Percentiles rank a stretch among this genome's conserved stretches.
Evolutionary conservation across 2,797 vertebrate genomes (phyloP).

Genomic region (Esox lucius): DNA sequence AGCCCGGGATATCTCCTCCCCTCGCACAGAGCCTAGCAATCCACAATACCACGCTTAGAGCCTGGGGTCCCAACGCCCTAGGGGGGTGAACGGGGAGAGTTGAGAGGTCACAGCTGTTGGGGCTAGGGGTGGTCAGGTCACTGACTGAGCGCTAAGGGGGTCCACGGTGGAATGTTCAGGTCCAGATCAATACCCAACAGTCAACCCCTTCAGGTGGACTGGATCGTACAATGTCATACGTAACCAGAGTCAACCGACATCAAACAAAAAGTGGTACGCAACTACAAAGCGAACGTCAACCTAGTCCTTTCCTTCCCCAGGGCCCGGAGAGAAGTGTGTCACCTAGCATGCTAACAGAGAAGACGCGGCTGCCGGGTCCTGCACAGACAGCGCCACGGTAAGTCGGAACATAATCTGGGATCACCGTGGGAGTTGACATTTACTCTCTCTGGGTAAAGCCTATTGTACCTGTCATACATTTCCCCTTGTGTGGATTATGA

Average conservation of each 20-base stretch:
- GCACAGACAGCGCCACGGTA: background rate
- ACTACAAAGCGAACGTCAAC: background rate
- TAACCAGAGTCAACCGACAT: background rate
- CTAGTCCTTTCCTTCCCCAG: background rate
- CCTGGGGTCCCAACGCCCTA: too few relatives aligned
- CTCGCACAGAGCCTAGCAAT: background rate
- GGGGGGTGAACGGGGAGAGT: background rate
- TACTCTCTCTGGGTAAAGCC: background rate
- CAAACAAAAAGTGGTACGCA: background rate
- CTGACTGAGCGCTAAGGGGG: background rate
- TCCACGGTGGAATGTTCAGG: background rate
- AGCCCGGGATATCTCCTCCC: slow-evolving; percentile 7
- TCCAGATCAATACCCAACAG: background rate
- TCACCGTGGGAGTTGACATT: background rate
- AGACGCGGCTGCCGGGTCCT: background rate
- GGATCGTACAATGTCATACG: background rate
- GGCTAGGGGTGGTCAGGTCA: background rate
- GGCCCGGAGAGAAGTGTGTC: background rate
- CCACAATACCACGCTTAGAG: background rate
- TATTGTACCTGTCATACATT: background rate
- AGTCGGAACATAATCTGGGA: background rate
- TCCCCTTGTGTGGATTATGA: slow-evolving; percentile 16
- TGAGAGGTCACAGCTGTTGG: background rate
- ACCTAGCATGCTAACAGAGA: background rate
- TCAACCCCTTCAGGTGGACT: background rate